phyloP scores from a whole-genome alignment of 2,888 invertebrate species.

The Gymnosoma rotundatum region DNA sequence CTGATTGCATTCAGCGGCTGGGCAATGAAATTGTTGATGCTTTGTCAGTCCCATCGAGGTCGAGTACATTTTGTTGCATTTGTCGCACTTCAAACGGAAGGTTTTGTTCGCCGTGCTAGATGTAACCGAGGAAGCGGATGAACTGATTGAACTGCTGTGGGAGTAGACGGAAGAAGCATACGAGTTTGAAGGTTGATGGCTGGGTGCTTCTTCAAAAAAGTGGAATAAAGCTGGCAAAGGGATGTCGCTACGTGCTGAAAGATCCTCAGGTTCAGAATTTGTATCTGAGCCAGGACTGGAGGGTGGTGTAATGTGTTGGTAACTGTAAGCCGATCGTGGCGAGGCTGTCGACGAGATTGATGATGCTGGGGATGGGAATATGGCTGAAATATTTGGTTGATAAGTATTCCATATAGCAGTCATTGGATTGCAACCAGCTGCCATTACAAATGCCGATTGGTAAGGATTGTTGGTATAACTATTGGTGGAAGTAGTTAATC shows the following conservation, averaged over 20 bases:
- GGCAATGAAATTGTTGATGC: slow-evolving; percentile 97
- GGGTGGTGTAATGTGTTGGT: slow-evolving; percentile 78
- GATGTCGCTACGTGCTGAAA: slow-evolving; percentile 79
- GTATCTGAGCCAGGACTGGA: slow-evolving; percentile 78
- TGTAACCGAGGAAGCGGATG: slow-evolving; percentile 25
- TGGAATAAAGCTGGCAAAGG: slow-evolving; percentile 80
- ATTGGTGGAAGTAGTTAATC: slow-evolving; percentile 75
- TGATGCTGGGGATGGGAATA: slow-evolving; percentile 76
- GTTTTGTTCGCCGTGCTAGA: slow-evolving; percentile 71
- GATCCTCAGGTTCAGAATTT: slow-evolving; percentile 80
- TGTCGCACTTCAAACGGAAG: slow-evolving; percentile 92
- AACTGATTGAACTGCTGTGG: slow-evolving; percentile 48
- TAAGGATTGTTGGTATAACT: slow-evolving; percentile 78
- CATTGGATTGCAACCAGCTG: slow-evolving; percentile 78
- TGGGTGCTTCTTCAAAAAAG: slow-evolving; percentile 76
- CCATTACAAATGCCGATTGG: slow-evolving; percentile 77
- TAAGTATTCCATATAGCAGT: slow-evolving; percentile 78
- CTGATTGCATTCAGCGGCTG: slow-evolving; percentile 90
- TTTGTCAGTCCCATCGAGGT: slow-evolving; percentile 97
- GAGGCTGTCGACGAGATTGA: slow-evolving; percentile 73
- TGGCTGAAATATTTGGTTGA: slow-evolving; percentile 71
- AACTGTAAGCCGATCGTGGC: slow-evolving; percentile 71
- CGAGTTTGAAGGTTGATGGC: slow-evolving; percentile 64
- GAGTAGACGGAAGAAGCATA: slow-evolving; percentile 49
- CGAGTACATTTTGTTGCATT: slow-evolving; percentile 97